Percentiles rank a stretch among this genome's conserved stretches.
These are phyloP conservation scores for Pygoscelis antarcticus DNA, from an alignment of 2,113 vertebrate species.

Conservation along the genomic window DNA sequence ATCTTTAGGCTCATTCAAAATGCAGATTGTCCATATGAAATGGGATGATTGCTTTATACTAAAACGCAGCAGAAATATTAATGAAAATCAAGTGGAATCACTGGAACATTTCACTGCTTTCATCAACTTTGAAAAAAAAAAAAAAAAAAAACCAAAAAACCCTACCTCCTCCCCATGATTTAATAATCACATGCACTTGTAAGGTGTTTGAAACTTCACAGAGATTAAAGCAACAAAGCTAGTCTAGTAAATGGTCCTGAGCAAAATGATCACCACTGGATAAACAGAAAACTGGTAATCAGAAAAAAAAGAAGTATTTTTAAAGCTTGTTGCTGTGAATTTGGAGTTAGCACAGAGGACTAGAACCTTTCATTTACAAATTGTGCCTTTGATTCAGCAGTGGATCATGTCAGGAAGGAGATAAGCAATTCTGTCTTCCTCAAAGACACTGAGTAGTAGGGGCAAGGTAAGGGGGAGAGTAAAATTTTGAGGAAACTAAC, in stretches of 20 bases:
- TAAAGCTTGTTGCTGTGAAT: background rate
- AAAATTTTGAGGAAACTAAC: background rate
- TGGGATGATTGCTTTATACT: conserved; percentile 31
- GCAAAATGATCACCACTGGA: background rate
- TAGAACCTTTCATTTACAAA: background rate
- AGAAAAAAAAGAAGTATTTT: background rate
- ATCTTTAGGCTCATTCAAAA: conserved; percentile 64
- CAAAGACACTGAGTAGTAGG: background rate
- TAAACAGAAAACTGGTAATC: background rate
- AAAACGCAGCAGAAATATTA: conserved; percentile 43
- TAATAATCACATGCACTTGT: background rate
- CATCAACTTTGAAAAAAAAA: background rate
- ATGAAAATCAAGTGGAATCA: conserved; percentile 40
- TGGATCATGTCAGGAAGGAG: background rate
- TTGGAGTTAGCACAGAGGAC: background rate
- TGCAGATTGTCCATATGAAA: conserved; percentile 23
- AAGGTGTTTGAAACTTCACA: conserved; percentile 19
- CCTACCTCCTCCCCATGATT: background rate
- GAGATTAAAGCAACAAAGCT: background rate
- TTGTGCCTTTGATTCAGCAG: background rate
- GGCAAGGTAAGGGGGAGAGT: background rate
- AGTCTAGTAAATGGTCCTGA: background rate
- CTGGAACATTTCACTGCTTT: conserved; percentile 9
- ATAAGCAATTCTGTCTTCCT: background rate
- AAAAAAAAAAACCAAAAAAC: background rate